Evolutionary conservation across 2,888 invertebrate species (phyloP).

Genomic region (Sphaerolaimus hirsutus): DNA sequence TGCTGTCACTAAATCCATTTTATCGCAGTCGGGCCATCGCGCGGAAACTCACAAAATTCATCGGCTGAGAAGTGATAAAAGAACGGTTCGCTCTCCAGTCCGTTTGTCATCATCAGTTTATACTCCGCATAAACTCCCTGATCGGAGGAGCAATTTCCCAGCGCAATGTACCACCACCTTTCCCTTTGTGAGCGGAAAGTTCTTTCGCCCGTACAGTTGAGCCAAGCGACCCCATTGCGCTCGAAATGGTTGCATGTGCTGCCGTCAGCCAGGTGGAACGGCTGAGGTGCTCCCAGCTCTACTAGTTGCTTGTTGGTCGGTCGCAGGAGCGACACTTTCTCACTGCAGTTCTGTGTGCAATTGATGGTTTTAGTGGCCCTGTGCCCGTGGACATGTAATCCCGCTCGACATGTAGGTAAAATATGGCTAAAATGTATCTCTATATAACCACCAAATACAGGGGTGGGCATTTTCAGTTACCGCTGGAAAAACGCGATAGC

Average conservation of each 20-base stretch:
- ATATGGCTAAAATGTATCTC: too few species aligned
- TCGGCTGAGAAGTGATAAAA: constrained; percentile 75
- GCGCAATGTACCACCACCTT: constrained; percentile 77
- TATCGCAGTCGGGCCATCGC: not conserved
- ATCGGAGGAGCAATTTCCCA: constrained; percentile 42
- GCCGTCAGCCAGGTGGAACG: too few species aligned
- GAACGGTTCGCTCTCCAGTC: constrained; percentile 51
- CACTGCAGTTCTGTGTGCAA: constrained; percentile 44
- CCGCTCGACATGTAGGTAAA: too few species aligned
- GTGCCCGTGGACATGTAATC: too few species aligned
- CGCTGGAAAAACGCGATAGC: too few species aligned
- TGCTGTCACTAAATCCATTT: not conserved
- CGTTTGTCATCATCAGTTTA: constrained; percentile 64
- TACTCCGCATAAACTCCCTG: constrained; percentile 54
- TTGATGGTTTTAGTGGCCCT: too few species aligned
- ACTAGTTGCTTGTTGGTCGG: constrained; percentile 53
- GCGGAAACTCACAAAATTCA: constrained; percentile 47
- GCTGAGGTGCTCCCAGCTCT: constrained; percentile 37
- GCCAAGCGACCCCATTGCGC: constrained; percentile 8
- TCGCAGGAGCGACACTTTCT: constrained; percentile 46
- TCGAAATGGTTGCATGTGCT: too few species aligned
- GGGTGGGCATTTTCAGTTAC: too few species aligned
- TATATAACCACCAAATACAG: too few species aligned
- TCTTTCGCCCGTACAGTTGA: constrained; percentile 14
- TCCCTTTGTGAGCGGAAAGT: constrained; percentile 52